phyloP scores from a whole-genome alignment of 2,797 vertebrate species.

The Denticeps clupeoides region DNA sequence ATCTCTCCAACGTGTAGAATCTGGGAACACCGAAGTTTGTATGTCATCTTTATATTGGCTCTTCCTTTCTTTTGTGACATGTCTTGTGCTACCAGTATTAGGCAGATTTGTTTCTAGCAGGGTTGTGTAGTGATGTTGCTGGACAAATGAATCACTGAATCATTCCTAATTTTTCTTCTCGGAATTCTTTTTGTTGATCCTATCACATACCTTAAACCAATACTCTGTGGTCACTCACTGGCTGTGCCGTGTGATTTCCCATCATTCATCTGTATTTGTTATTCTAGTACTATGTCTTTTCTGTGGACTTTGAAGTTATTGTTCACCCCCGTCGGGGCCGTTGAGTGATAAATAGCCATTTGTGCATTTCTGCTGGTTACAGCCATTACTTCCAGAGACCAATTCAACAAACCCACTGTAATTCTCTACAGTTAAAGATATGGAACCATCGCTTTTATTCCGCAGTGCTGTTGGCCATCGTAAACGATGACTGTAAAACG shows the following conservation, averaged over 20 bases:
- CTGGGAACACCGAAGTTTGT: too few species aligned
- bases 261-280: neutral
- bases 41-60: too few species aligned
- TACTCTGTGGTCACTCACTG: neutral
- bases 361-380: neutral
- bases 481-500: too few species aligned
- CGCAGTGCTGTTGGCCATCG: too few species aligned
- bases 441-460: too few species aligned
- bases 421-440: neutral
- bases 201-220: neutral
- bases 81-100: too few species aligned
- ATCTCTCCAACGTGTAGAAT: too few species aligned
- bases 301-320: neutral
- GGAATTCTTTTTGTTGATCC: neutral
- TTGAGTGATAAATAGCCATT: slow-evolving; percentile 1
- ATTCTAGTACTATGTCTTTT: neutral
- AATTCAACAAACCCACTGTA: neutral
- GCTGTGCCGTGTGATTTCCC: neutral
- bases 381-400: neutral
- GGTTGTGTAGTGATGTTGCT: too few species aligned
- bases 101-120: too few species aligned
- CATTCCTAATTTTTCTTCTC: too few species aligned
- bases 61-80: too few species aligned
- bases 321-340: neutral
- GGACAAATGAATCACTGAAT: too few species aligned